Evolutionary conservation across 2,113 vertebrate genomes (phyloP), one percentile per base, ranked within the genome.

Genomic region (Sciurus niger): DNA sequence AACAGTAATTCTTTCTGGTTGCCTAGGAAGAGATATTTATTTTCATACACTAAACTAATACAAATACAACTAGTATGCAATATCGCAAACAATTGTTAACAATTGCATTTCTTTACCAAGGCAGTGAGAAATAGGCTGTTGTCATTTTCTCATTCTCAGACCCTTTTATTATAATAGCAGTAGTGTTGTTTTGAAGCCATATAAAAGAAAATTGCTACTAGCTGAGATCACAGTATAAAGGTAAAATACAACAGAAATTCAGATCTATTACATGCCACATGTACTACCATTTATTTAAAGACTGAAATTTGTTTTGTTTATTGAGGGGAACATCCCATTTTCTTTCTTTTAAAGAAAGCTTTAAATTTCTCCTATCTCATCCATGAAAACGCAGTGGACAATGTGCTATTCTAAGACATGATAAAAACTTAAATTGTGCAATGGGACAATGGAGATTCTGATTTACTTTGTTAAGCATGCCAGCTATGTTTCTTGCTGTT

Each of bases 171-270:
- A 73, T 80, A 94, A 89, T 60, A 93, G 40, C 55, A 77, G 6
- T 13, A n/a, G 20, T 34, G 11, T 60, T 88, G n/a, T 86, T 80
- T 72, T 63, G 51, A 60, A 93, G 18, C 13, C 92, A 10, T 84
- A 12, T 51, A 40, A 65, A 89, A 78, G 70, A 94, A 97, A 97
- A 97, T 90, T 84, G 37, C 84, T 70, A 25, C 67, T 94, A 88
- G 43, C 60, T 84, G 65, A 70, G 82, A 83, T 87, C 46, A 84
- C 24, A 84, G 28, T 48, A 7, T 60, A 83, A 88, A 93, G 12
- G 51, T 72, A 95, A 96, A 89, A 82, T 30, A 73, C n/a, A 83
- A 82, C 60, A 89, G 46, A 92, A 92, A 88, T 63, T 90, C 28
- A n/a, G 8, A 77, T 40, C 43, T 74, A 46, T 87, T 80, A 86